These are phyloP conservation scores for Esox masquinongy DNA, from an alignment of 2,797 vertebrate genomes.

Conservation along the genomic window DNA sequence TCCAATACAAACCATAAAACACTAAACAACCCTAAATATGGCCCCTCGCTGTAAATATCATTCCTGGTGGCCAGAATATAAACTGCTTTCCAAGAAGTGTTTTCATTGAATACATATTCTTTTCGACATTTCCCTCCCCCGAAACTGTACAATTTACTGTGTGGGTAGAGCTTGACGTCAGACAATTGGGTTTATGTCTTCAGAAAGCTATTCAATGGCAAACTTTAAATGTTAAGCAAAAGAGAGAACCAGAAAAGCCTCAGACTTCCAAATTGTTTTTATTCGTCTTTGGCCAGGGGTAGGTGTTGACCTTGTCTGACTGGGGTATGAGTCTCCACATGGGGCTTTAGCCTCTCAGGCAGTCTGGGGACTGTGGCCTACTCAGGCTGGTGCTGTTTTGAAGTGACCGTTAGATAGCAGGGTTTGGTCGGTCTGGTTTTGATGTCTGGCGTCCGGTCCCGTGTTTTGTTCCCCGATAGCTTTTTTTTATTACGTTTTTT, in stretches of 20 bases:
- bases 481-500: constrained; percentile 34
- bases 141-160: constrained; percentile 20
- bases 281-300: neutral
- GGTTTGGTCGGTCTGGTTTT: constrained; percentile 42
- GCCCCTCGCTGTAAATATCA: constrained; percentile 38
- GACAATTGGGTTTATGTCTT: constrained; percentile 25
- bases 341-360: constrained; percentile 13
- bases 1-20: constrained; percentile 52
- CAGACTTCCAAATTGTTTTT: constrained; percentile 15
- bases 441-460: constrained; percentile 38
- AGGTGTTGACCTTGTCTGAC: constrained; percentile 11
- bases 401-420: neutral
- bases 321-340: constrained; percentile 17
- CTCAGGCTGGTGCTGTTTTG: constrained; percentile 34
- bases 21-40: constrained; percentile 44
- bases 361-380: constrained; percentile 34
- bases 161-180: constrained; percentile 25
- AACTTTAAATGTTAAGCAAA: constrained; percentile 17
- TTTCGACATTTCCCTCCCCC: constrained; percentile 37
- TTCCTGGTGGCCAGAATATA: constrained; percentile 35
- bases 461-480: constrained; percentile 41
- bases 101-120: constrained; percentile 49
- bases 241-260: constrained; percentile 14
- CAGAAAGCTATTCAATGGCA: constrained; percentile 33
- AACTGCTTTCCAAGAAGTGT: constrained; percentile 56